phyloP scores from a whole-genome alignment of 2,113 vertebrate species.

The Alosa alosa region DNA sequence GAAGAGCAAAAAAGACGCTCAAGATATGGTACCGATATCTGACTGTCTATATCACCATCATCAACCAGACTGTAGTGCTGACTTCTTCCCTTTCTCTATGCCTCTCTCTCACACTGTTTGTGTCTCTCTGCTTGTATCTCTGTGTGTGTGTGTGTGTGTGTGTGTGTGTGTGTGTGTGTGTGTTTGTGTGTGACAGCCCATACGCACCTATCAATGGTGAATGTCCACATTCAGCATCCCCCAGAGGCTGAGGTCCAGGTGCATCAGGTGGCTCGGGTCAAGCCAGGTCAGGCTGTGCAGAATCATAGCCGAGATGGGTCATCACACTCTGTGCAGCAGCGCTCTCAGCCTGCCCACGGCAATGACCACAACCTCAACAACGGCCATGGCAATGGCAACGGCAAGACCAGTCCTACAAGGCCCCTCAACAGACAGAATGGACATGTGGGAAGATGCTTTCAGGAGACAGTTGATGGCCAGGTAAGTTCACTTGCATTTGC shows the following conservation, averaged over 20 bases:
- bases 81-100: background rate
- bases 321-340: conserved; percentile 73
- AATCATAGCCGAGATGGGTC: conserved; percentile 64
- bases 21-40: too few relatives aligned
- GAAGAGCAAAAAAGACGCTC: too few relatives aligned
- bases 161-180: conserved; percentile 8
- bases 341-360: conserved; percentile 62
- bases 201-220: conserved; percentile 75
- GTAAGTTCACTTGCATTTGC: conserved; percentile 60
- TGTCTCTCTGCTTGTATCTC: conserved; percentile 31
- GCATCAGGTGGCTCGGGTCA: conserved; percentile 76
- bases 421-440: conserved; percentile 56
- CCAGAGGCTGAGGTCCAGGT: conserved; percentile 70
- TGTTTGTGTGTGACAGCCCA: conserved; percentile 55
- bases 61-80: too few relatives aligned
- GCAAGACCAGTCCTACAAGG: background rate
- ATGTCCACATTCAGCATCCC: conserved; percentile 77
- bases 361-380: conserved; percentile 52
- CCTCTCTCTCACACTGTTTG: background rate
- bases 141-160: background rate
- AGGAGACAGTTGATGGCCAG: conserved; percentile 83
- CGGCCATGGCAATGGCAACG: background rate
- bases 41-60: background rate
- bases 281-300: conserved; percentile 55
- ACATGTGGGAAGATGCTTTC: conserved; percentile 85